Conservation (phyloP, 2,797 vertebrate species). For the Platyrinchus mystaceus region DNA sequence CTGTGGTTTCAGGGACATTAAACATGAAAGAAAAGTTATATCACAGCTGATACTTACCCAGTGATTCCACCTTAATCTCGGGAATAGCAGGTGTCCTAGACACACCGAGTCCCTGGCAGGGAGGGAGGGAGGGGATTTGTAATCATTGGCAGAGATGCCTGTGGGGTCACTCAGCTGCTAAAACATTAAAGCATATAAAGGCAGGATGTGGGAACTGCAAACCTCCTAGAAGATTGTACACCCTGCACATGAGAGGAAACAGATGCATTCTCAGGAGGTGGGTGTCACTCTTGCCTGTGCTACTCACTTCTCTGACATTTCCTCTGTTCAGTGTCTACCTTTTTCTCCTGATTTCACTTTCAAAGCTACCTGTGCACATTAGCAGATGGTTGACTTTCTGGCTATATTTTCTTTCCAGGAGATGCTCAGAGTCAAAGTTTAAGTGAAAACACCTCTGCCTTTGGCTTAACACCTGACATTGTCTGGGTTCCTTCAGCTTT, state of each 20-base stretch:
- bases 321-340: not conserved
- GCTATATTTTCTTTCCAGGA: not conserved
- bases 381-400: constrained; percentile 18
- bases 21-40: not conserved
- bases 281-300: constrained; percentile 18
- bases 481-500: constrained; percentile 2
- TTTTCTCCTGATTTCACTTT: constrained; percentile 9
- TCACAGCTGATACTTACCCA: not conserved
- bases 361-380: not conserved
- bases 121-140: not conserved
- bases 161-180: constrained; percentile 2
- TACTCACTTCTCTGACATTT: constrained; percentile 15
- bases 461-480: constrained; percentile 3
- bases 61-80: not conserved
- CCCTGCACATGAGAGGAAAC: not conserved
- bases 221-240: not conserved
- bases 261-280: constrained; percentile 23
- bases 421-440: not conserved
- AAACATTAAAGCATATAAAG: constrained; percentile 21
- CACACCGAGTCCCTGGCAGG: not conserved
- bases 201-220: not conserved
- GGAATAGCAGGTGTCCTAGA: constrained; percentile 6
- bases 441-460: not conserved
- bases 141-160: constrained; percentile 15
- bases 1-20: not conserved